Percentiles rank a stretch among this genome's conserved stretches.
phyloP scores from a whole-genome alignment of 2,888 invertebrate species.

The Rhodophaea formosa region DNA sequence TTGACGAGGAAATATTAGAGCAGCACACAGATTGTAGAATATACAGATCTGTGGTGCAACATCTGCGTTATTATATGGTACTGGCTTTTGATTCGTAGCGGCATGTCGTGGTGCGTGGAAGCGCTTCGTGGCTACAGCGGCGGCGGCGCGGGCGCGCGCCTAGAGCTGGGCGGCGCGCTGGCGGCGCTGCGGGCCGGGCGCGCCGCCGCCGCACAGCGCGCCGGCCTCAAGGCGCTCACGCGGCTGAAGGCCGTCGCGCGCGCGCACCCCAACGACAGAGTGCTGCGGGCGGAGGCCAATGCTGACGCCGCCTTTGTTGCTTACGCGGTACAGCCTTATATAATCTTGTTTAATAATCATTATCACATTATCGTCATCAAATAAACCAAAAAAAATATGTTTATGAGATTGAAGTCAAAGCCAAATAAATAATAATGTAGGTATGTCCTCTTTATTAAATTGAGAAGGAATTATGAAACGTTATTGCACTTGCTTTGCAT shows the following conservation, averaged over 20 bases:
- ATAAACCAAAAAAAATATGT: no score
- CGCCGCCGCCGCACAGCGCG: conserved; percentile 33
- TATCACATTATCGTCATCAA: no score
- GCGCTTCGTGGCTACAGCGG: conserved; percentile 92
- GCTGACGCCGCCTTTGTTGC: conserved; percentile 74
- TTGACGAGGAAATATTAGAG: no score
- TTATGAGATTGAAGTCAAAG: no score
- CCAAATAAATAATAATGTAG: no score
- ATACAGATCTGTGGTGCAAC: no score
- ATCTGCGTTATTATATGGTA: no score
- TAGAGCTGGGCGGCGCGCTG: conserved; percentile 96
- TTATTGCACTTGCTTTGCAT: no score
- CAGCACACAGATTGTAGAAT: no score
- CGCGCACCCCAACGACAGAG: conserved; percentile 65
- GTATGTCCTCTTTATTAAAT: no score
- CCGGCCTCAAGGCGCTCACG: conserved; percentile 52
- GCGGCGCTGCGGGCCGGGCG: conserved; percentile 85
- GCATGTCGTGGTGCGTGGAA: conserved; percentile 93
- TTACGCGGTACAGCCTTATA: conserved; percentile 55
- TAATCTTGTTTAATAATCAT: neutral
- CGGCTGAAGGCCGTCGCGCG: conserved; percentile 68
- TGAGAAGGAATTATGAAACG: no score
- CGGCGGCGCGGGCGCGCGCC: conserved; percentile 86
- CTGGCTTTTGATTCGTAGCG: conserved; percentile 45
- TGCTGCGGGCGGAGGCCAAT: conserved; percentile 68